A percentile compares a stretch with the other conserved stretches of the same genome.
These are phyloP conservation scores for Ochropleura plecta DNA, from an alignment of 2,888 invertebrate genomes.

Conservation along the genomic window DNA sequence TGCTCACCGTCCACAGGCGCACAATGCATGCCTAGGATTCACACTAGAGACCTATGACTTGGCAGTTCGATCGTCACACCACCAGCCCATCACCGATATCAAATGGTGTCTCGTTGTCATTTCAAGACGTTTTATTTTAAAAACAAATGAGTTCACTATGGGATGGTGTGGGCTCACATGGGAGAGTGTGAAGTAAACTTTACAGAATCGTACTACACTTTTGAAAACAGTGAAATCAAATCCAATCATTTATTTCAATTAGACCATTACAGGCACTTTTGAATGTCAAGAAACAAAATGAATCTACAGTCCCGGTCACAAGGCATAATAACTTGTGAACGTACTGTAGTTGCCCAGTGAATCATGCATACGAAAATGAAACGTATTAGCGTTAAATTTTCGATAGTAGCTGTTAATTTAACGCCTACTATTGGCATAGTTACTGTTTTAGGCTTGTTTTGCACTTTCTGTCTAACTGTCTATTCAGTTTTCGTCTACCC, in stretches of 20 bases:
- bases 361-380: slow-evolving; percentile 29
- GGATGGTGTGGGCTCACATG: neutral
- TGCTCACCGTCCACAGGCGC: no score
- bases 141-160: neutral
- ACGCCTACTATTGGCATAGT: slow-evolving; percentile 52
- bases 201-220: neutral
- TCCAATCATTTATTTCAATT: no score
- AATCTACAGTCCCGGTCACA: no score
- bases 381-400: slow-evolving; percentile 33
- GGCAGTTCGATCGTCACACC: no score
- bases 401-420: slow-evolving; percentile 46
- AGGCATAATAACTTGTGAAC: no score
- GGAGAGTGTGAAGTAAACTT: neutral
- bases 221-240: slow-evolving; percentile 18
- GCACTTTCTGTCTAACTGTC: slow-evolving; percentile 46
- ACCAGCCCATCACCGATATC: neutral
- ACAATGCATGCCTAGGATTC: no score
- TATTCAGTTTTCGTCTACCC: slow-evolving; percentile 11
- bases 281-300: no score
- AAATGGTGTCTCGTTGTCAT: neutral
- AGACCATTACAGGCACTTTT: no score
- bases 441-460: slow-evolving; percentile 44
- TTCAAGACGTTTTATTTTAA: neutral
- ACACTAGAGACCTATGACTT: no score
- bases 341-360: no score